Evolutionary conservation across 2,888 invertebrate genomes (phyloP).

Genomic region (Bedellia somnulentella): DNA sequence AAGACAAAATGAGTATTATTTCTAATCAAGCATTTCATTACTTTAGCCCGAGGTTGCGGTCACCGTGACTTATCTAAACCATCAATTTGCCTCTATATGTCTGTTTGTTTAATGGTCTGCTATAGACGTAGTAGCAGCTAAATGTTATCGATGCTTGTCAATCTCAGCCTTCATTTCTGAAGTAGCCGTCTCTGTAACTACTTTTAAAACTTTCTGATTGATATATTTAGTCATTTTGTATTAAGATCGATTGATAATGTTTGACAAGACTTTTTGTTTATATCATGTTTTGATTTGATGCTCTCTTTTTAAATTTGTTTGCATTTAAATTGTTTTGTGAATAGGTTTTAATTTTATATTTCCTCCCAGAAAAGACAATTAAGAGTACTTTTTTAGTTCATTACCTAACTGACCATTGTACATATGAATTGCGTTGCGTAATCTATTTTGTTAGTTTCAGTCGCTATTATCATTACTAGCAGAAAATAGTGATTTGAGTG

Average conservation of each 20-base stretch:
- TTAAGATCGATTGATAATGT: conserved; percentile 21
- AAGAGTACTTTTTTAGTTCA: too few relatives aligned
- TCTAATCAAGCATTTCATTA: background rate
- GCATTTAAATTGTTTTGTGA: too few relatives aligned
- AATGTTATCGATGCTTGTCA: conserved; percentile 50
- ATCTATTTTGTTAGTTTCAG: too few relatives aligned
- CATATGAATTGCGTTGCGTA: too few relatives aligned
- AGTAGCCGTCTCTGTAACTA: conserved; percentile 19
- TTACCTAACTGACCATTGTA: too few relatives aligned
- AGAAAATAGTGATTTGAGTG: too few relatives aligned
- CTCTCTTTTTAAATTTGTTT: too few relatives aligned
- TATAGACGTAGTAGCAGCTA: conserved; percentile 38
- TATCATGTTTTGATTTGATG: too few relatives aligned
- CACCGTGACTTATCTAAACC: conserved; percentile 44
- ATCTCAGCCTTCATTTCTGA: conserved; percentile 33
- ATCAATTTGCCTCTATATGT: conserved; percentile 45
- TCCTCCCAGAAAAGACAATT: too few relatives aligned
- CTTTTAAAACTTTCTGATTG: conserved; percentile 13
- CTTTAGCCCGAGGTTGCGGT: conserved; percentile 15
- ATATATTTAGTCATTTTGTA: conserved; percentile 23
- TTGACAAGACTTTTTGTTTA: too few relatives aligned
- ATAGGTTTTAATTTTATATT: too few relatives aligned
- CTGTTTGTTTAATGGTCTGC: conserved; percentile 49
- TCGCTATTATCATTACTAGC: too few relatives aligned
- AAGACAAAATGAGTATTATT: background rate